Conservation (phyloP, 2,797 vertebrate genomes). For the Falco novaeseelandiae region DNA sequence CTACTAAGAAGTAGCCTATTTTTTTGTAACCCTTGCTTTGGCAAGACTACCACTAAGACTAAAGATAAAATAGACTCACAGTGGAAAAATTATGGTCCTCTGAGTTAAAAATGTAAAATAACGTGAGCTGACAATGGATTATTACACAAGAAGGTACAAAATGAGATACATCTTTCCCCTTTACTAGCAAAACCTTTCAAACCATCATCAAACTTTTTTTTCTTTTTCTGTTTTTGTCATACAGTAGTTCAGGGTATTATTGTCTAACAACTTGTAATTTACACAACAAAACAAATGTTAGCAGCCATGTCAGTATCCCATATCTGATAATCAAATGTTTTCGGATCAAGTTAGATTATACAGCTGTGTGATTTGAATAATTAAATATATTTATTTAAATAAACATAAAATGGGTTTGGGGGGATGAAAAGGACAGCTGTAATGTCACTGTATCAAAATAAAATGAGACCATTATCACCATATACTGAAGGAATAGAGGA, state of each 20-base stretch:
- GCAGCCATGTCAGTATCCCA: background rate
- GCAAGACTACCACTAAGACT: background rate
- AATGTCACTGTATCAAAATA: constrained; percentile 66
- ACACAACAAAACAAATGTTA: constrained; percentile 48
- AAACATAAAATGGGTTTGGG: constrained; percentile 41
- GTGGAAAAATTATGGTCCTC: background rate
- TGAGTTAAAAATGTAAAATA: background rate
- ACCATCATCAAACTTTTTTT: background rate
- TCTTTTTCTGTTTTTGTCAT: background rate
- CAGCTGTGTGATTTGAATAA: constrained; percentile 64
- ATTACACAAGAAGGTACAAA: background rate
- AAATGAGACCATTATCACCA: constrained; percentile 72
- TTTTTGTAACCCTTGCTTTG: background rate
- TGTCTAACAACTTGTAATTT: constrained; percentile 48
- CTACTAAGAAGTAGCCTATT: background rate
- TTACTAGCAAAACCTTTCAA: background rate
- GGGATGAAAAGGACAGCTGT: constrained; percentile 38
- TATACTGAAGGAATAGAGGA: constrained; percentile 44
- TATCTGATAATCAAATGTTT: constrained; percentile 51
- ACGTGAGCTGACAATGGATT: background rate
- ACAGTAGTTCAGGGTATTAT: background rate
- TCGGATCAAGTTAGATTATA: constrained; percentile 15
- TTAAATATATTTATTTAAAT: constrained; percentile 72
- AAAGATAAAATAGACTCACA: background rate
- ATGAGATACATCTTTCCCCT: background rate